Percentiles rank a stretch among this genome's conserved stretches.
Evolutionary conservation across 2,888 invertebrate genomes (phyloP).

Genomic region (Sarcophaga subvicina): DNA sequence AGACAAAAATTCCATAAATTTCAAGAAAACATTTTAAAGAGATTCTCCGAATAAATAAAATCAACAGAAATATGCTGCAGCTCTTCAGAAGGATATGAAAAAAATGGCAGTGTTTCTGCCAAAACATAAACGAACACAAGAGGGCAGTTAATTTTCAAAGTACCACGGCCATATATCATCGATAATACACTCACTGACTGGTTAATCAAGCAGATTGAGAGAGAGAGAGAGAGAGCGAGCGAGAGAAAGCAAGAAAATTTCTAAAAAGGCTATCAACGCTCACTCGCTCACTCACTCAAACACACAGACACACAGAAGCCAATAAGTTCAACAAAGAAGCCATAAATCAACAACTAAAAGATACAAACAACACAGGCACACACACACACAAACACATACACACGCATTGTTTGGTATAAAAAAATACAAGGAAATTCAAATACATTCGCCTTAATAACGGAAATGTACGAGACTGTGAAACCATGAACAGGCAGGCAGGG

Average conservation of each 20-base stretch:
- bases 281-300: neutral
- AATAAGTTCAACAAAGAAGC: conserved; percentile 57
- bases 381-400: conserved; percentile 1
- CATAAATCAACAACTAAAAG: conserved; percentile 59
- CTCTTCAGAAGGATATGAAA: conserved; percentile 2
- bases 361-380: conserved; percentile 30
- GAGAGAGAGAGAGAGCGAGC: too few relatives aligned
- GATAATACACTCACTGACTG: conserved; percentile 60
- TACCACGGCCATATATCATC: conserved; percentile 59
- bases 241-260: neutral
- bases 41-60: conserved; percentile 7
- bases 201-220: conserved; percentile 40
- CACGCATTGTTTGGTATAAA: neutral
- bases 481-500: neutral
- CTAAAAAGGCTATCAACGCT: neutral
- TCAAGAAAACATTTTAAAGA: conserved; percentile 23
- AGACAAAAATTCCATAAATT: too few relatives aligned
- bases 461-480: conserved; percentile 23
- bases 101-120: conserved; percentile 7
- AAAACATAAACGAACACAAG: conserved; percentile 9
- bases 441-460: neutral
- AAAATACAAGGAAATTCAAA: conserved; percentile 10
- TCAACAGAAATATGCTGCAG: too few relatives aligned
- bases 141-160: conserved; percentile 51
- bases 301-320: conserved; percentile 48